phyloP scores from a whole-genome alignment of 2,113 vertebrate genomes.

The Tonatia bakeri region DNA sequence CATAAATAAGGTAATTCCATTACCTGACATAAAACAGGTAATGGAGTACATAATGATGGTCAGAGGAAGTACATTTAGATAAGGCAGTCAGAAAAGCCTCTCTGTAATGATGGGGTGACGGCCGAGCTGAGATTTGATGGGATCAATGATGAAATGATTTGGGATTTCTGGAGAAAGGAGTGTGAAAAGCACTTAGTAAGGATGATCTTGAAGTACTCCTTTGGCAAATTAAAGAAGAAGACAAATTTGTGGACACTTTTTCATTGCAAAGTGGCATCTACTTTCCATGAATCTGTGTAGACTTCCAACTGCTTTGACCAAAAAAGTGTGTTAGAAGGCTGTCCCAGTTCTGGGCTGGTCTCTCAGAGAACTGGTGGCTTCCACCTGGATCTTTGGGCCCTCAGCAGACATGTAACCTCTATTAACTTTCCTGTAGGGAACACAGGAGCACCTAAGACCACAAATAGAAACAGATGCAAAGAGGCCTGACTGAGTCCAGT shows the following conservation, averaged over 20 bases:
- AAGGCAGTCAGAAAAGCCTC: not conserved
- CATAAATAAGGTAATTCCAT: not conserved
- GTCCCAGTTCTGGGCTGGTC: not conserved
- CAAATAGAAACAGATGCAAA: not conserved
- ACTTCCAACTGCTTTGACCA: not conserved
- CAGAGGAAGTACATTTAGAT: not conserved
- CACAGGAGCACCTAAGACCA: fast-evolving
- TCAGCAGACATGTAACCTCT: not conserved
- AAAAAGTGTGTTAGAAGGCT: not conserved
- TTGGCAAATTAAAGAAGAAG: not conserved
- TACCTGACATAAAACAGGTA: not conserved
- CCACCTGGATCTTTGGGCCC: not conserved
- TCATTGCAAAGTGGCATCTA: too few species aligned
- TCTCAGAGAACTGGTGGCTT: not conserved
- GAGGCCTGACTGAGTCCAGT: not conserved
- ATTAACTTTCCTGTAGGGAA: not conserved
- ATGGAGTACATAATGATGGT: not conserved
- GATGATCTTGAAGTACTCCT: not conserved
- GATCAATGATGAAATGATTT: not conserved
- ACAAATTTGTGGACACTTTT: not conserved
- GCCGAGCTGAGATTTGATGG: not conserved
- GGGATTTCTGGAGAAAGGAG: not conserved
- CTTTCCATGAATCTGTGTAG: not conserved
- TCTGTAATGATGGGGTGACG: not conserved
- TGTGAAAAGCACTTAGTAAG: not conserved